Conservation (phyloP, 2,113 vertebrate species). For the Alces alces region DNA sequence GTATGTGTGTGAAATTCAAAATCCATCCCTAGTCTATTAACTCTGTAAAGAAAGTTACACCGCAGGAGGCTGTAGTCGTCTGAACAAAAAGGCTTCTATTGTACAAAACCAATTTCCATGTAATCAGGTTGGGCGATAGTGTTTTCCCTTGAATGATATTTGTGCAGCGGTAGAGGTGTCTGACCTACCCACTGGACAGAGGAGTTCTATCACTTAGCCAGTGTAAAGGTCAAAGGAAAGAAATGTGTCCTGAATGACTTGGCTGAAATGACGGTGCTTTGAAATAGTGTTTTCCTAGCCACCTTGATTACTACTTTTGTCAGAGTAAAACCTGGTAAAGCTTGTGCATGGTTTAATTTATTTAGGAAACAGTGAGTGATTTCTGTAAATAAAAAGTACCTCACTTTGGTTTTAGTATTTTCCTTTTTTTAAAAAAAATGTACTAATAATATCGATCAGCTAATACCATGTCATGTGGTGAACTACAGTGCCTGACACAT, state of each 20-base stretch:
- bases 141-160: conserved; percentile 49
- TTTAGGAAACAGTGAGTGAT: conserved; percentile 61
- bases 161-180: background rate
- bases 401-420: background rate
- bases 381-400: conserved; percentile 17
- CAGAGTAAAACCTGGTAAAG: conserved; percentile 56
- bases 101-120: conserved; percentile 18
- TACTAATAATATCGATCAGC: background rate
- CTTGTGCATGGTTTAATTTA: conserved; percentile 62
- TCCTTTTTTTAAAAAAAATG: background rate
- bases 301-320: background rate
- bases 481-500: background rate
- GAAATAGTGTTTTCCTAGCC: background rate
- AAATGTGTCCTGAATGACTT: background rate
- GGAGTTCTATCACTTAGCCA: background rate
- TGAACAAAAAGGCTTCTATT: conserved; percentile 33
- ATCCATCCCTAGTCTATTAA: conserved; percentile 53
- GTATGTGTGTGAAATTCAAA: conserved; percentile 56
- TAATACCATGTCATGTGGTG: background rate
- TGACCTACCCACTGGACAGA: background rate
- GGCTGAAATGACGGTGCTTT: background rate
- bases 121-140: conserved; percentile 22
- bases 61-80: background rate
- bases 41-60: conserved; percentile 46
- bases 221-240: conserved; percentile 24